A percentile compares a stretch with the other conserved stretches of the same genome.
These are phyloP conservation scores for Dicyrtomina minuta DNA, from an alignment of 2,888 invertebrate species.

Conservation along the genomic window DNA sequence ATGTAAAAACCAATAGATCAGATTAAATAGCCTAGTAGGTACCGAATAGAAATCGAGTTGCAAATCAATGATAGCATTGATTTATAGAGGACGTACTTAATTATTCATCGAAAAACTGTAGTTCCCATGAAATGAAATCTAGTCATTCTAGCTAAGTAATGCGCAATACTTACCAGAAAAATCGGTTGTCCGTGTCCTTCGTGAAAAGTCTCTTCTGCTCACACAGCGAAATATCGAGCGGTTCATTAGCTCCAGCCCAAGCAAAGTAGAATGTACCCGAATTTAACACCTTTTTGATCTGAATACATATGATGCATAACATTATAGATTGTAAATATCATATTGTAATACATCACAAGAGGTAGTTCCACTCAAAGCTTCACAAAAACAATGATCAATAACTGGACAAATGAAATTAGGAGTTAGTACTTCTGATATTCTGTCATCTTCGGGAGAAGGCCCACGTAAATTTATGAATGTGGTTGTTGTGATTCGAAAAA, in stretches of 20 bases:
- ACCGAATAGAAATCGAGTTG: neutral
- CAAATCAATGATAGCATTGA: too few species aligned
- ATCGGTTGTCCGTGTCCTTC: conserved; percentile 83
- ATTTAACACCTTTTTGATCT: conserved; percentile 78
- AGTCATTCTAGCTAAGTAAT: neutral
- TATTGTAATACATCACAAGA: too few species aligned
- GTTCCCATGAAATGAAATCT: neutral
- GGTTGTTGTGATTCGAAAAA: conserved; percentile 91
- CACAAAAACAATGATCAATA: too few species aligned
- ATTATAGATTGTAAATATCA: neutral
- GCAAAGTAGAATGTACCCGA: conserved; percentile 99
- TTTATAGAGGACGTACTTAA: too few species aligned
- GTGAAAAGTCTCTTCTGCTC: conserved; percentile 84
- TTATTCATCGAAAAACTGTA: neutral
- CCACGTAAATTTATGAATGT: conserved; percentile 84
- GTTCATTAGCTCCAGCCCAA: conserved; percentile 65
- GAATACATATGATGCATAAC: conserved; percentile 52
- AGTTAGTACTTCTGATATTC: conserved; percentile 65
- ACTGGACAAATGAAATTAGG: too few species aligned
- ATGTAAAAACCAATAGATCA: too few species aligned
- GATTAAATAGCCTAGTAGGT: conserved; percentile 1
- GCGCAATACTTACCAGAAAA: conserved; percentile 75
- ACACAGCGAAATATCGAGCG: conserved; percentile 90
- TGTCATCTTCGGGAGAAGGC: conserved; percentile 64
- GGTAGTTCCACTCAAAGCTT: too few species aligned